phyloP scores from a whole-genome alignment of 1,140 invertebrate species.

The Micrasema minimum region DNA sequence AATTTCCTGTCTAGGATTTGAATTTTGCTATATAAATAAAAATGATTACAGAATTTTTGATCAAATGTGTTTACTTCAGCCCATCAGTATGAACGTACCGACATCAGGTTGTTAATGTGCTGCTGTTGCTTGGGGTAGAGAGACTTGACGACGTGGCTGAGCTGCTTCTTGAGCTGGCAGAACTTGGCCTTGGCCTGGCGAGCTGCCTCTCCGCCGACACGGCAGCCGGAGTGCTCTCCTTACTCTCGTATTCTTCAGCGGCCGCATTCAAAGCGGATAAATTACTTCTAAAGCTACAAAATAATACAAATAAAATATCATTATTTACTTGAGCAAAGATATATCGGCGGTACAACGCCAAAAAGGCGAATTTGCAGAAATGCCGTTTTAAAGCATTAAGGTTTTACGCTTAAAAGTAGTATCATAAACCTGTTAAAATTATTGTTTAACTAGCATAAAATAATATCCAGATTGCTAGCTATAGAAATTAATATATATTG shows the following conservation, averaged over 20 bases:
- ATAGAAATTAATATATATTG: not conserved
- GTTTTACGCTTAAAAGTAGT: too few relatives aligned
- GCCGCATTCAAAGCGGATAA: constrained; percentile 1
- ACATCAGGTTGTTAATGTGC: not conserved
- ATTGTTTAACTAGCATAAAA: too few relatives aligned
- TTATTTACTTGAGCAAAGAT: not conserved
- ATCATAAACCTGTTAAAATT: too few relatives aligned
- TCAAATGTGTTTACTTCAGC: too few relatives aligned
- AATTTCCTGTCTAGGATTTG: too few relatives aligned
- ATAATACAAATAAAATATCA: not conserved
- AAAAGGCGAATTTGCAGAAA: too few relatives aligned
- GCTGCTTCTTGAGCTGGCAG: constrained; percentile 56
- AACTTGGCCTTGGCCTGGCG: constrained; percentile 59
- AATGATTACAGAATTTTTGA: too few relatives aligned
- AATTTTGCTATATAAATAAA: too few relatives aligned
- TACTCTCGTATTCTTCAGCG: not conserved
- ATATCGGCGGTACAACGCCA: not conserved
- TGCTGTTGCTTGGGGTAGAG: constrained; percentile 56
- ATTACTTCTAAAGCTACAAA: constrained; percentile 45
- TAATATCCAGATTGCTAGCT: not conserved
- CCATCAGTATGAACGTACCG: constrained; percentile 2
- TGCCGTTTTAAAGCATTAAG: too few relatives aligned
- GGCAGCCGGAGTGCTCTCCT: constrained; percentile 41
- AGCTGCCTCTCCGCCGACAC: constrained; percentile 56
- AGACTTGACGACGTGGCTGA: constrained; percentile 58